These are phyloP conservation scores for Characodon lateralis DNA, from an alignment of 2,797 vertebrate genomes.

Conservation along the genomic window DNA sequence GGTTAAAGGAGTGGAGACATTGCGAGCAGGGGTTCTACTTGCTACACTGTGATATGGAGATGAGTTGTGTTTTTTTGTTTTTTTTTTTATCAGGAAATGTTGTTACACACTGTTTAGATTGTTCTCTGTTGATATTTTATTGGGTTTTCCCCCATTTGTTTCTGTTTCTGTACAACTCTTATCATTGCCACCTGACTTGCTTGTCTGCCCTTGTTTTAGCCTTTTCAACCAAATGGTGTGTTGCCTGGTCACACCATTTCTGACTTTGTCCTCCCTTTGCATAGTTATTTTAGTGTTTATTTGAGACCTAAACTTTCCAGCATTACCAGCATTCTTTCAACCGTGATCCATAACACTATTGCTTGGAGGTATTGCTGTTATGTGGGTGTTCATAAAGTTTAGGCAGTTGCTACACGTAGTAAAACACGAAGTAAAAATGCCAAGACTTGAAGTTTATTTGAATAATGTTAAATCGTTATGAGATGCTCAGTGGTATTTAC, in stretches of 20 bases:
- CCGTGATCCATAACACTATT: background rate
- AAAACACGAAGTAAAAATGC: background rate
- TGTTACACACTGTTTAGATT: too few relatives aligned
- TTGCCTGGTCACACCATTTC: background rate
- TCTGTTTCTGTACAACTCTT: too few relatives aligned
- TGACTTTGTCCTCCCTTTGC: background rate
- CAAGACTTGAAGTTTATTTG: background rate
- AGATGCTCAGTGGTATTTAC: background rate
- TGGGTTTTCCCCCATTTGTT: too few relatives aligned
- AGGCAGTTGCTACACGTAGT: background rate
- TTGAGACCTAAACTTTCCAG: background rate
- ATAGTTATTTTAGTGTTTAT: background rate
- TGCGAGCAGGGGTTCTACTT: too few relatives aligned
- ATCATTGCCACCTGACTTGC: too few relatives aligned
- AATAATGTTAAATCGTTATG: background rate
- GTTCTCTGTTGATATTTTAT: too few relatives aligned
- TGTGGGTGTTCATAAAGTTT: background rate
- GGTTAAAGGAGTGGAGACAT: too few relatives aligned
- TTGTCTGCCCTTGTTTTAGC: background rate
- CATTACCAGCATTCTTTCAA: background rate
- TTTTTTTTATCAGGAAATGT: too few relatives aligned
- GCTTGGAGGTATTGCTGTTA: background rate
- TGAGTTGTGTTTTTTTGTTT: too few relatives aligned
- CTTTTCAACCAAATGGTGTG: background rate
- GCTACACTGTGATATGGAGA: too few relatives aligned